Evolutionary conservation across 2,888 invertebrate species (phyloP), one percentile per base, ranked within the genome.

Genomic region (Apamea crenata): DNA sequence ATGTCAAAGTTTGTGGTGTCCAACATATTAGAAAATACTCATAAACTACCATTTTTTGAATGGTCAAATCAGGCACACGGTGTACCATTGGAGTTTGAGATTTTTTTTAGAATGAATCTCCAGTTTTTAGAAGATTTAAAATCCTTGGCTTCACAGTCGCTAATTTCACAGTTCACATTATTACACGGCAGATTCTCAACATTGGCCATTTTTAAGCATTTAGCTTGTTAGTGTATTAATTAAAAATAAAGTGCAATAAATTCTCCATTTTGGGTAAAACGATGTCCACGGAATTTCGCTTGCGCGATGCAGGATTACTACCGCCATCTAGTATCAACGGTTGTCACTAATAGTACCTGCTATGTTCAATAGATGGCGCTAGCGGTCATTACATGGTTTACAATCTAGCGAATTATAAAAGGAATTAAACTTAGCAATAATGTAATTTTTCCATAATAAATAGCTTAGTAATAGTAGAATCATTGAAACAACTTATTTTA

Each of bases 201-300:
- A 89, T 88, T 89, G 89, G 90, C 90, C 90, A 77, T 79, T 75
- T 68, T 79, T 74, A 84, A 90, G 90, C 90, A 76, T 81, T 82
- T 75, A 86, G 90, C 89, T 84, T 90, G 86, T 90, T 88, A 90
- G 91, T 90, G 90, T 80, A 80, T 89, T 90, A 87, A 68, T 90
- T 90, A 83, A 83, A 87, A 85, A 84, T 77, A 87, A 88, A 87
- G 90, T 90, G 90, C 90, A 90, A 76, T 81, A 80, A 89, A 83
- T 78, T 78, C 72, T 80, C 71, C 44, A 67, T 77, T 70, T 81
- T 73, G 81, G 82, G 84, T 84, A 77, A 86, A 90, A 88, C 90
- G 87, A 88, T 88, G 89, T 86, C 80, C 68, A 75, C 53, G 75
- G 77, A 82, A 80, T 74, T 77, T 71, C 70, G 74, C 82, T 74